A percentile compares a stretch with the other conserved stretches of the same genome.
Evolutionary conservation across 2,113 vertebrate genomes (phyloP).

Genomic region (Amphilophus citrinellus): DNA sequence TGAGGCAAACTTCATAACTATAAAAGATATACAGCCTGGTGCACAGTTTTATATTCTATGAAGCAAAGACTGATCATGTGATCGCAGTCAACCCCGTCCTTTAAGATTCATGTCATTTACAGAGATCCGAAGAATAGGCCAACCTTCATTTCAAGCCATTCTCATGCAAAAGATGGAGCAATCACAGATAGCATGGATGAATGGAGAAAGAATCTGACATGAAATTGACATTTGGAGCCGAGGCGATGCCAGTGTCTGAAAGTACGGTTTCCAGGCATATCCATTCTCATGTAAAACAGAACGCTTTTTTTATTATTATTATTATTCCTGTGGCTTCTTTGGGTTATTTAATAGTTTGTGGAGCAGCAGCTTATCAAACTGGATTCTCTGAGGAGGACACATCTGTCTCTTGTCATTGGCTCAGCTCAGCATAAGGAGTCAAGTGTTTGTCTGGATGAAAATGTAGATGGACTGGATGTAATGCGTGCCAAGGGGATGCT

Average conservation of each 20-base stretch:
- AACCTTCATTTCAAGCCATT: slow-evolving; percentile 54
- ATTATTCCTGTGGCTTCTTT: slow-evolving; percentile 21
- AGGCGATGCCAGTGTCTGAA: slow-evolving; percentile 33
- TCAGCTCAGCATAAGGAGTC: slow-evolving; percentile 55
- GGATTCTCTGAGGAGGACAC: slow-evolving; percentile 62
- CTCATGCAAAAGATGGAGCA: slow-evolving; percentile 72
- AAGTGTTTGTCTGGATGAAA: slow-evolving; percentile 69
- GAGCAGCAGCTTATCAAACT: slow-evolving; percentile 61
- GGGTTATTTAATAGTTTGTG: slow-evolving; percentile 67
- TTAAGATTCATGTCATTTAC: slow-evolving; percentile 51
- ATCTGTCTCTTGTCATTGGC: slow-evolving; percentile 72
- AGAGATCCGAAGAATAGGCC: slow-evolving; percentile 36
- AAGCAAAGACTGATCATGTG: slow-evolving; percentile 21
- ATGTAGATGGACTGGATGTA: slow-evolving; percentile 63
- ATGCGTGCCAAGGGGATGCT: slow-evolving; percentile 48
- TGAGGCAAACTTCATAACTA: slow-evolving; percentile 14
- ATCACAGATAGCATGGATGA: slow-evolving; percentile 71
- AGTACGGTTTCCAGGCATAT: slow-evolving; percentile 52
- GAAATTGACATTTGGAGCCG: slow-evolving; percentile 76
- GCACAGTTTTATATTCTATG: slow-evolving; percentile 23
- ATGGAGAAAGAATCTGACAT: slow-evolving; percentile 65
- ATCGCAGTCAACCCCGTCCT: slow-evolving; percentile 17
- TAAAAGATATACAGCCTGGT: neutral
- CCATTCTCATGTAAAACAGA: slow-evolving; percentile 72
- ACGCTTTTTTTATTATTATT: neutral